A percentile compares a stretch with the other conserved stretches of the same genome.
These are phyloP conservation scores for Cataglyphis cursor DNA, from an alignment of 2,888 invertebrate species.

Conservation along the genomic window DNA sequence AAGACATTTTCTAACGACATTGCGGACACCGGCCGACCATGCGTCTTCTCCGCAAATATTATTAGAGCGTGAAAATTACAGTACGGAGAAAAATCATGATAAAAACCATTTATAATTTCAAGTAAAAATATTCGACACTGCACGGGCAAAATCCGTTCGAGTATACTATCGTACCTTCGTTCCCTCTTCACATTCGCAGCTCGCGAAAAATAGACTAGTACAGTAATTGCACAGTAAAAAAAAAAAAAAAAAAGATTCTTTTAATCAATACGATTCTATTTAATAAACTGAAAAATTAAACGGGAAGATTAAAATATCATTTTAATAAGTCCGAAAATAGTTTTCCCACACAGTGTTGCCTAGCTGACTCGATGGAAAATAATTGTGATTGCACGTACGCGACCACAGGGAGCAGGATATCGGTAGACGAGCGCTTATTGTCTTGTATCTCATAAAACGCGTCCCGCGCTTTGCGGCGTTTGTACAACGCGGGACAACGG, in stretches of 20 bases:
- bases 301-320: background rate
- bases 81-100: constrained; percentile 35
- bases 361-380: background rate
- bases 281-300: background rate
- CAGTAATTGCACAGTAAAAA: background rate
- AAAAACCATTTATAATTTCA: constrained; percentile 59
- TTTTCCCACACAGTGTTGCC: background rate
- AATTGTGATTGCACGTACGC: constrained; percentile 26
- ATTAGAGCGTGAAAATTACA: constrained; percentile 69
- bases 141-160: constrained; percentile 23
- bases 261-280: constrained; percentile 5
- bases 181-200: constrained; percentile 15
- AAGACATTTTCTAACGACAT: constrained; percentile 71
- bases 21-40: constrained; percentile 50
- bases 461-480: constrained; percentile 5
- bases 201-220: constrained; percentile 7
- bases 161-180: background rate
- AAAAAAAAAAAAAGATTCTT: background rate
- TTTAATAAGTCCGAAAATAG: background rate
- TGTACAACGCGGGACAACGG: constrained; percentile 61
- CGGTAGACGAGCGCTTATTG: constrained; percentile 17
- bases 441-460: constrained; percentile 32
- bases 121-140: constrained; percentile 40
- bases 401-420: background rate
- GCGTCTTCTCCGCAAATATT: constrained; percentile 64